Evolutionary conservation across 2,797 vertebrate species (phyloP), one percentile per base, ranked within the genome.

Genomic region (Anas flavirostris): DNA sequence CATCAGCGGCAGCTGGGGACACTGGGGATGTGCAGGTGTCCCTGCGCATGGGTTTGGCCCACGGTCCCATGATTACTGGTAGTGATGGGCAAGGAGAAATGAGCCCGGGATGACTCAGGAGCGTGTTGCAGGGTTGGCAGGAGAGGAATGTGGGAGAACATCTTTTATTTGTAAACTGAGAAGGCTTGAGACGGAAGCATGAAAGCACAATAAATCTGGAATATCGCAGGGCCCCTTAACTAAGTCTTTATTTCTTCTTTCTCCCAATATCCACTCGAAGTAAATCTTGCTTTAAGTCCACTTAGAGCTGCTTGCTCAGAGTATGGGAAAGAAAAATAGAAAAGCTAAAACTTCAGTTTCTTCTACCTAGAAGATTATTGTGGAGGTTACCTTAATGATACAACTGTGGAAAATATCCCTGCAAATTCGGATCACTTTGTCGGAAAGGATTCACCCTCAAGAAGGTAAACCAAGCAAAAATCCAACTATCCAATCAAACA

Each of bases 381-480:
- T 88, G 77, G 88, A 74, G 82, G 58, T 58, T 53, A 43, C 53
- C n/a, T 64, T 29, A 72, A 33, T 0, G 3, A 64, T 90, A 64
- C 68, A 37, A 12, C 52, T 74, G 58, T 0, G 0, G 50, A 90
- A 56, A 13, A 58, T 56, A 28, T 93, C 28, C 37, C 31, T 88
- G 19, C 82, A 60, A 94, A 82, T 94, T 94, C 44, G 88, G 90
- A 60, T 68, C 48, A 44, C 73, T 86, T 86, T 64, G 33, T 82
- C 91, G 88, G 82, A 66, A 93, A 91, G 70, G 52, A 52, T 83
- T 95, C 52, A 90, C 33, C 77, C 62, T 91, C 29, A 78, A 81
- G 76, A 86, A 91, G 19, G 3, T n/a, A 72, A 26, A 52, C 81
- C 10, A 26, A 88, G 74, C 7, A 96, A 72, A 78, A 84, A 74